Percentiles rank a stretch among this genome's conserved stretches.
These are phyloP conservation scores for Anthophora plumipes DNA, from an alignment of 2,888 invertebrate species.

Conservation along the genomic window DNA sequence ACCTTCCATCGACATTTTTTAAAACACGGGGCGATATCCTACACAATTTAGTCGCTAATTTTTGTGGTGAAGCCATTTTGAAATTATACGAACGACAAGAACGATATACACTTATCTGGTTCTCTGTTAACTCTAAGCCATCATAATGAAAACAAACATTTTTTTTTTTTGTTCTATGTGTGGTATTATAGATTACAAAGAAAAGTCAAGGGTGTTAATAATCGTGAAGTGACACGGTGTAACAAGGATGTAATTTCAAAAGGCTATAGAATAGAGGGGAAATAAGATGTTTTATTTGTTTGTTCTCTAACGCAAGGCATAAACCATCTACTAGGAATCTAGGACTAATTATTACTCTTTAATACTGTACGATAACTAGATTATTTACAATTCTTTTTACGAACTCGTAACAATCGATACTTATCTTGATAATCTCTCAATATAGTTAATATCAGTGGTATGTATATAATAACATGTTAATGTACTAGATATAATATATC, in stretches of 20 bases:
- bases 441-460: constrained; percentile 76
- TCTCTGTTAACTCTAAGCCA: background rate
- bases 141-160: constrained; percentile 8
- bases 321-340: constrained; percentile 77
- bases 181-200: background rate
- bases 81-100: background rate
- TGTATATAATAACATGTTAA: constrained; percentile 67
- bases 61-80: constrained; percentile 65
- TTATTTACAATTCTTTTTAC: constrained; percentile 81
- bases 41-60: constrained; percentile 35
- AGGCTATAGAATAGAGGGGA: constrained; percentile 62
- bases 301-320: constrained; percentile 77
- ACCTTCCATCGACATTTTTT: constrained; percentile 46
- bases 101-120: background rate
- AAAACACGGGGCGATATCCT: constrained; percentile 56
- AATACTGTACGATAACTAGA: constrained; percentile 83
- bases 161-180: background rate
- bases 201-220: background rate
- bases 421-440: constrained; percentile 77
- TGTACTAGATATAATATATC: constrained; percentile 46
- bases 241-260: constrained; percentile 19
- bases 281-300: constrained; percentile 80
- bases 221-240: background rate
- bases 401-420: constrained; percentile 76
- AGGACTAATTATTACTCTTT: constrained; percentile 81